Evolutionary conservation across 2,113 vertebrate species (phyloP).

Genomic region (Gobio gobio): DNA sequence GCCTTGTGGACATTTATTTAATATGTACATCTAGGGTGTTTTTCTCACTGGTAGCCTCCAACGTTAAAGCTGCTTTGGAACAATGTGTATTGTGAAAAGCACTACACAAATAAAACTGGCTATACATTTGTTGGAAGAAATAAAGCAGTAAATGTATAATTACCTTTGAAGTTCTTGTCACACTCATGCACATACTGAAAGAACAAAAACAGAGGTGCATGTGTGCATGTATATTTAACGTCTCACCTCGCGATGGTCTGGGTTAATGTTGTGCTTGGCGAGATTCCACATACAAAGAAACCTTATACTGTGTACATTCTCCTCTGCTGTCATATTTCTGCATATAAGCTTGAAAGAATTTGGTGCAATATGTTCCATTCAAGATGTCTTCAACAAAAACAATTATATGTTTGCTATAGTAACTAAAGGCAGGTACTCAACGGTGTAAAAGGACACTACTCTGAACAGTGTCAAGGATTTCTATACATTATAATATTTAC

Average conservation of each 20-base stretch:
- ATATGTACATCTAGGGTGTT: neutral
- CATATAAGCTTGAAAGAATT: constrained; percentile 7
- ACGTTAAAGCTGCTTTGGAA: constrained; percentile 3
- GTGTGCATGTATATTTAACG: constrained; percentile 18
- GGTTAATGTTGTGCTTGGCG: constrained; percentile 64
- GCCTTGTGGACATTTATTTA: neutral
- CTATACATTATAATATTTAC: constrained; percentile 18
- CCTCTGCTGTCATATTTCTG: constrained; percentile 4
- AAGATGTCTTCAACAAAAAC: constrained; percentile 21
- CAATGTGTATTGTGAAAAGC: neutral
- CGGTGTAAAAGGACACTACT: neutral
- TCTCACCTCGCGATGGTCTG: constrained; percentile 24
- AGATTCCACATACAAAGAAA: constrained; percentile 44
- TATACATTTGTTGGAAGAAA: neutral
- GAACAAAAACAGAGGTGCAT: constrained; percentile 1
- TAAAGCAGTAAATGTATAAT: constrained; percentile 5
- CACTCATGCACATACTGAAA: constrained; percentile 14
- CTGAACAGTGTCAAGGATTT: neutral
- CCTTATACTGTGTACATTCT: constrained; percentile 41
- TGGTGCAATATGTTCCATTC: neutral
- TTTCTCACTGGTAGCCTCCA: neutral
- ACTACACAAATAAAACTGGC: neutral
- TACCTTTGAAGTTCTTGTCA: neutral
- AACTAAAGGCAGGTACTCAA: neutral
- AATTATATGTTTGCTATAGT: neutral